Conservation (phyloP, 2,113 vertebrate species). For the Spilogale gracilis region DNA sequence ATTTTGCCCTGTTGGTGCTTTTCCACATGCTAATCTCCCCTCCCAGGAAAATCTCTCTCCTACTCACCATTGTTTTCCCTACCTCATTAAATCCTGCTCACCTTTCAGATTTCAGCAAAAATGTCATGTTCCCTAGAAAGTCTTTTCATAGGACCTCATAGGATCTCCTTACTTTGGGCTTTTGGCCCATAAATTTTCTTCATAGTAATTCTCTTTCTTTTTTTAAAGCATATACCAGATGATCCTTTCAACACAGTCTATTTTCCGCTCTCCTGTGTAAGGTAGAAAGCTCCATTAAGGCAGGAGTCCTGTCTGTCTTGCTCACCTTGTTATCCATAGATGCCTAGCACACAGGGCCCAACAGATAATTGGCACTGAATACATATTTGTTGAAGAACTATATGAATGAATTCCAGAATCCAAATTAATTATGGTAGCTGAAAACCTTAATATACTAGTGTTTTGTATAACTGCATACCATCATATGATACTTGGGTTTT, state of each 20-base stretch:
- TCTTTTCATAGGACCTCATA: background rate
- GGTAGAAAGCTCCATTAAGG: background rate
- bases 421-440: background rate
- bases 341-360: background rate
- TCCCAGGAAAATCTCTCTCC: background rate
- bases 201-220: background rate
- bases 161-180: background rate
- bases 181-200: background rate
- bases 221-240: constrained; percentile 5
- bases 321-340: background rate
- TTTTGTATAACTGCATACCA: background rate
- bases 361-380: background rate
- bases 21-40: background rate
- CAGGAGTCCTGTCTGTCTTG: background rate
- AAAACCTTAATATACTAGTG: background rate
- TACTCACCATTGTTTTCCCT: background rate
- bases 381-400: background rate
- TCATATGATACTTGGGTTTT: background rate
- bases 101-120: background rate
- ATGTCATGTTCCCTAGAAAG: background rate
- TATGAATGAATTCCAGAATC: background rate
- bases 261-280: background rate
- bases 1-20: background rate
- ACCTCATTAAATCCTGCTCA: background rate
- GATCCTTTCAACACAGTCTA: background rate